Percentiles rank a stretch among this genome's conserved stretches.
phyloP scores from a whole-genome alignment of 2,113 vertebrate species.

The Actinemys pallida region DNA sequence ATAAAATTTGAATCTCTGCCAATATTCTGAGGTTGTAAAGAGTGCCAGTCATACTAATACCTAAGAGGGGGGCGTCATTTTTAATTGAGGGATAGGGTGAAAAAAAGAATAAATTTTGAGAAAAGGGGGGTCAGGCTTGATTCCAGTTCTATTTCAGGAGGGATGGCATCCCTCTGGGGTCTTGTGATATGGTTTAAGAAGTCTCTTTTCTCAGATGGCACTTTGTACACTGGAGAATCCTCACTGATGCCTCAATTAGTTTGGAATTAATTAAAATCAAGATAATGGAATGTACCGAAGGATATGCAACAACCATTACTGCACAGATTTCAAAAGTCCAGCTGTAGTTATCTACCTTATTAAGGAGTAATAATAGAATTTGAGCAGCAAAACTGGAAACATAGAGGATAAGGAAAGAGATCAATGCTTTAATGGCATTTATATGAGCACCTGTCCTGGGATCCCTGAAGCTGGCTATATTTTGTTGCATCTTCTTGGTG shows the following conservation, averaged over 20 bases:
- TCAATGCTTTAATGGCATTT: slow-evolving; percentile 60
- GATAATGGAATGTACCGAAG: slow-evolving; percentile 55
- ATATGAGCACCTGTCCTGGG: slow-evolving; percentile 26
- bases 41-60: neutral
- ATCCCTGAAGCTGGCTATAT: slow-evolving; percentile 11
- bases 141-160: neutral
- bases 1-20: neutral
- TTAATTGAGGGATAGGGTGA: neutral
- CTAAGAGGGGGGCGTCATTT: neutral
- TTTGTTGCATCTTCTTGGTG: slow-evolving; percentile 42
- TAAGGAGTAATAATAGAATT: slow-evolving; percentile 5
- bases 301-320: slow-evolving; percentile 40
- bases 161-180: neutral
- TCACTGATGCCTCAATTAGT: slow-evolving; percentile 38
- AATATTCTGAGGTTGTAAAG: neutral
- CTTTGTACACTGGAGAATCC: neutral
- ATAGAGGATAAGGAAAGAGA: slow-evolving; percentile 52
- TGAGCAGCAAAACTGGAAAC: slow-evolving; percentile 32
- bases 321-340: slow-evolving; percentile 38
- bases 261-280: slow-evolving; percentile 59
- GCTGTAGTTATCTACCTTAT: neutral
- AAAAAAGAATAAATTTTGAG: neutral
- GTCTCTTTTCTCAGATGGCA: neutral
- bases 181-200: neutral
- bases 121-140: neutral